A percentile compares a stretch with the other conserved stretches of the same genome.
Conservation (phyloP, 1,140 invertebrate genomes). For the Helicoverpa zea region DNA sequence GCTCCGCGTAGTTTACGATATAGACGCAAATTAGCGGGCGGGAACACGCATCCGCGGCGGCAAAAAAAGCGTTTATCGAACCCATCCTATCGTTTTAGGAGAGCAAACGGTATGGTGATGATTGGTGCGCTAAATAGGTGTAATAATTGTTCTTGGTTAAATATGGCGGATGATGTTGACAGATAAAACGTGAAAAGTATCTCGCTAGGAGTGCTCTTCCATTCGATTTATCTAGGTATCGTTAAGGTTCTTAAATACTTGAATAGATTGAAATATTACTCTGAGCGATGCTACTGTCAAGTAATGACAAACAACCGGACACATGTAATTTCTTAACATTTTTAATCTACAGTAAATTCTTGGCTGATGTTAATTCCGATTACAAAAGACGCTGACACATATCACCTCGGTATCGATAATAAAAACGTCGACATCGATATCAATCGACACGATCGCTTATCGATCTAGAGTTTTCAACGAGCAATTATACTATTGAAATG, state of each 20-base stretch:
- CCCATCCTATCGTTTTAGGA: conserved; percentile 40
- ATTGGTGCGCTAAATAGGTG: conserved; percentile 1
- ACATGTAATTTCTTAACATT: not conserved
- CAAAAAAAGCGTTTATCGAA: conserved; percentile 42
- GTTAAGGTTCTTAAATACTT: no score
- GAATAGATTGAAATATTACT: not conserved
- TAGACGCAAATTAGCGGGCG: conserved; percentile 51
- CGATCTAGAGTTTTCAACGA: conserved; percentile 32
- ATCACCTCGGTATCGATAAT: conserved; percentile 8
- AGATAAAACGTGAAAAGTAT: conserved; percentile 7
- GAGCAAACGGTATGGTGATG: conserved; percentile 34
- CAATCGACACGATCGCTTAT: conserved; percentile 30
- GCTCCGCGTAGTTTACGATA: conserved; percentile 51
- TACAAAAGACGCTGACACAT: conserved; percentile 27
- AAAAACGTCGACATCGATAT: conserved; percentile 18
- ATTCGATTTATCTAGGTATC: no score
- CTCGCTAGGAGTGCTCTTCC: not conserved
- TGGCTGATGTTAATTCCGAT: conserved; percentile 5
- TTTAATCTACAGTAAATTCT: conserved; percentile 35
- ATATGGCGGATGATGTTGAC: conserved; percentile 8
- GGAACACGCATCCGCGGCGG: conserved; percentile 24
- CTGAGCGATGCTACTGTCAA: not conserved
- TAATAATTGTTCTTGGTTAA: conserved; percentile 31
- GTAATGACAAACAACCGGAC: not conserved
- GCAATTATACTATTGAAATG: conserved; percentile 33